Evolutionary conservation across 2,797 vertebrate species (phyloP), one percentile per base, ranked within the genome.

Genomic region (Gila robusta): DNA sequence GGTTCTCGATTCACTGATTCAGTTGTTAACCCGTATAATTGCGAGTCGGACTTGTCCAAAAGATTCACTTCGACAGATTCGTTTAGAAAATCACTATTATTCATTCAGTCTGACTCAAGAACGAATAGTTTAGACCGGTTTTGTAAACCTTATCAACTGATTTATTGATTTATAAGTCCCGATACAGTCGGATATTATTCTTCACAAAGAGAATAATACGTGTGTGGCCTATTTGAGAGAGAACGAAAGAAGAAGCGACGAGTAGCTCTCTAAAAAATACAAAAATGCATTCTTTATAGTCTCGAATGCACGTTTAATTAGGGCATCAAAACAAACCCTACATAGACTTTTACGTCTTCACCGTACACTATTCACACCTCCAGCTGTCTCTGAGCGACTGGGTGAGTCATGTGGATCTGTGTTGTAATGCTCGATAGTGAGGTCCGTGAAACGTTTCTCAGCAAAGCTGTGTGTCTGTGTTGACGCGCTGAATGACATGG

Each of bases 401-500:
- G 10, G 52, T 83, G 89, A 91, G 89, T 91, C 87, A 90, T 91
- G 90, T 92, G 87, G 89, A 56, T 91, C 69, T 66, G 84, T 87
- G 79, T 87, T 67, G 64, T 56, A 83, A 79, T 56, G 79, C 10
- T 76, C 35, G 32, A 86, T 32, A 77, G 86, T 64, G 82, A 82
- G 83, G 89, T 82, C 54, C 72, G 83, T 83, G 72, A 81, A 91
- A 89, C 80, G 71, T 79, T 79, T 89, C 87, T 91, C 90, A 90
- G 89, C 91, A 89, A 91, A 90, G 90, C 91, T 90, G 91, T 88
- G 91, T 90, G 91, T 93, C 90, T 92, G 91, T 85, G 86, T 87
- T 87, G 89, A 89, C 70, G 89, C 14, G 88, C 86, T 95, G 94
- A 95, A 95, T 94, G 91, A 89, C 79, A 91, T 88, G 93, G 95